A percentile compares a stretch with the other conserved stretches of the same genome.
phyloP scores from a whole-genome alignment of 2,888 invertebrate species.

The Lasioglossum morio region DNA sequence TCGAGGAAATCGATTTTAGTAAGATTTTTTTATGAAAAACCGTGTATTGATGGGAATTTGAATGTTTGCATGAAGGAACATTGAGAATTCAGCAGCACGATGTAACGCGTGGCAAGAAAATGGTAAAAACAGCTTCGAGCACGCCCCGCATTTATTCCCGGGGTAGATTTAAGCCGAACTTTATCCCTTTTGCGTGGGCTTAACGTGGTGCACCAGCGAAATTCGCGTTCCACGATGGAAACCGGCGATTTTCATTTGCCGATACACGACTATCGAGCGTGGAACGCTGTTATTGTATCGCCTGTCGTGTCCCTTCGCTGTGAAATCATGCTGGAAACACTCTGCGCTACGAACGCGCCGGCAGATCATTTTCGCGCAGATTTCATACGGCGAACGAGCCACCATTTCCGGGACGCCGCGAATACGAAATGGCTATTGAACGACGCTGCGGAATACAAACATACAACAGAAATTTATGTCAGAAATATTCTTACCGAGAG shows the following conservation, averaged over 20 bases:
- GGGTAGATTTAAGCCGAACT: not conserved
- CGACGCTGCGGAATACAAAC: not conserved
- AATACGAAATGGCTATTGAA: not conserved
- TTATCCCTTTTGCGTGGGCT: constrained; percentile 22
- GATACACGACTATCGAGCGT: constrained; percentile 8
- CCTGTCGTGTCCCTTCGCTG: constrained; percentile 76
- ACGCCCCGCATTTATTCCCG: not conserved
- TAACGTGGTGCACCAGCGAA: constrained; percentile 44
- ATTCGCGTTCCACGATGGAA: constrained; percentile 1
- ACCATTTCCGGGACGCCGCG: not conserved
- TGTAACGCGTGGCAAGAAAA: not conserved
- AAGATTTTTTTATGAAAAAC: too few relatives aligned
- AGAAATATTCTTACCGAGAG: not conserved
- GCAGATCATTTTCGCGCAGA: not conserved
- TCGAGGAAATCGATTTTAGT: too few relatives aligned
- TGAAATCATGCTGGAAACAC: constrained; percentile 7
- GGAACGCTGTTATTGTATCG: constrained; percentile 71
- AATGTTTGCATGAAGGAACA: too few relatives aligned
- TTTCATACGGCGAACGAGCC: not conserved
- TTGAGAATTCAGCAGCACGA: not conserved
- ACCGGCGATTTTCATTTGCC: constrained; percentile 8
- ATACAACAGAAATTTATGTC: not conserved
- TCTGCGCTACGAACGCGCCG: not conserved
- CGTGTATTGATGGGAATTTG: too few relatives aligned
- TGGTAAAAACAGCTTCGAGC: not conserved